Evolutionary conservation across 2,888 invertebrate species (phyloP).

Genomic region (Argyresthia goedartella): DNA sequence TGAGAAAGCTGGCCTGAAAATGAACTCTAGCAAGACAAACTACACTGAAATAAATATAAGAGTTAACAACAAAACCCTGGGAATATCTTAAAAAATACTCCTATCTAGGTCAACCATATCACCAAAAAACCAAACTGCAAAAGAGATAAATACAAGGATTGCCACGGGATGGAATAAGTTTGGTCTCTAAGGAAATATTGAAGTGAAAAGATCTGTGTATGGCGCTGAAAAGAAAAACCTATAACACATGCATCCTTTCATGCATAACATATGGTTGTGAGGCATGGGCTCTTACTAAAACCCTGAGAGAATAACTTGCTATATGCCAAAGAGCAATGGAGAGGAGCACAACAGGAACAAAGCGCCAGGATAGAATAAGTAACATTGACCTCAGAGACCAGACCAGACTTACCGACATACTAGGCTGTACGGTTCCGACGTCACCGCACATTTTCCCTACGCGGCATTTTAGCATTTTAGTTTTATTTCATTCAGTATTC

Average conservation of each 20-base stretch:
- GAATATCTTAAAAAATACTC: constrained; percentile 2
- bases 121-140: not conserved
- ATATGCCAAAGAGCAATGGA: too few relatives aligned
- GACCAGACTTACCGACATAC: too few relatives aligned
- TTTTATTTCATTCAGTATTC: too few relatives aligned
- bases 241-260: too few relatives aligned
- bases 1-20: not conserved
- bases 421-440: too few relatives aligned
- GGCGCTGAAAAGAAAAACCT: not conserved
- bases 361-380: not conserved
- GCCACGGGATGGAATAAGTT: constrained; percentile 4
- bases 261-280: too few relatives aligned
- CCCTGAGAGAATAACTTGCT: too few relatives aligned
- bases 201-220: not conserved
- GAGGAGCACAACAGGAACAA: not conserved
- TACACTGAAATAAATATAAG: too few relatives aligned
- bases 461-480: too few relatives aligned
- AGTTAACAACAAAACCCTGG: not conserved
- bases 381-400: not conserved
- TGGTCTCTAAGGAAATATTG: constrained; percentile 4
- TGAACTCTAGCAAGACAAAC: not conserved
- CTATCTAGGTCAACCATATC: constrained; percentile 1
- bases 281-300: too few relatives aligned
- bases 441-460: too few relatives aligned
- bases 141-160: constrained; percentile 4